A percentile compares a stretch with the other conserved stretches of the same genome.
These are phyloP conservation scores for Epinephelus coioides DNA, from an alignment of 2,797 vertebrate species.

Conservation along the genomic window DNA sequence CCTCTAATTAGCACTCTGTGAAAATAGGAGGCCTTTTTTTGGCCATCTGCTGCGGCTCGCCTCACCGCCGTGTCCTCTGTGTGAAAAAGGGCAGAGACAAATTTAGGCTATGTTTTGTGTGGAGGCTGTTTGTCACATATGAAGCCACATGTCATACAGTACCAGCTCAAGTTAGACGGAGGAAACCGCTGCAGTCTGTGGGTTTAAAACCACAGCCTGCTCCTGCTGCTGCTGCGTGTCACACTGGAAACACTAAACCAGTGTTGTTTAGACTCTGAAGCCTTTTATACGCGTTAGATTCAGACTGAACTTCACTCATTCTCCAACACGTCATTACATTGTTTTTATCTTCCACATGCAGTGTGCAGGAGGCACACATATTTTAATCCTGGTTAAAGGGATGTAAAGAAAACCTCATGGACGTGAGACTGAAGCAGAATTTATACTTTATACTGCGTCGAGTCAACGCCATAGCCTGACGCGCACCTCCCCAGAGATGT, in stretches of 20 bases:
- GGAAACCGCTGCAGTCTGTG: conserved; percentile 40
- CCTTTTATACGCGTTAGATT: not conserved
- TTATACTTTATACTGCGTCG: not conserved
- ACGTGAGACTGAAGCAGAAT: not conserved
- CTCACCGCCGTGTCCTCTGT: conserved; percentile 58
- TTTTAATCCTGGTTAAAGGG: not conserved
- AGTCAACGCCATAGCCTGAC: too few relatives aligned
- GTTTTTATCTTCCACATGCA: not conserved
- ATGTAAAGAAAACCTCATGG: too few relatives aligned
- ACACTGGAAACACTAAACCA: not conserved
- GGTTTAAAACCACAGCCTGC: conserved; percentile 35
- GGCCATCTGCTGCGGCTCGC: conserved; percentile 75
- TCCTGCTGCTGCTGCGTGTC: not conserved
- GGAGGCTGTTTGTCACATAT: conserved; percentile 63
- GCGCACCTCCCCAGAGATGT: too few relatives aligned
- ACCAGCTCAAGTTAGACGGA: conserved; percentile 41
- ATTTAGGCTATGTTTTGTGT: conserved; percentile 70
- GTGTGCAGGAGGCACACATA: not conserved
- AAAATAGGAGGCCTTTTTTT: conserved; percentile 67
- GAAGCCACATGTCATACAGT: conserved; percentile 51
- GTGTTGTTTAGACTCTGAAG: not conserved
- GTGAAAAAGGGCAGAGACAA: conserved; percentile 76
- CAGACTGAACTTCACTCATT: not conserved
- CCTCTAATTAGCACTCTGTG: conserved; percentile 79
- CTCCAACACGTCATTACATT: not conserved